Evolutionary conservation across 2,113 vertebrate species (phyloP), one percentile per base, ranked within the genome.

Genomic region (Sinocyclocheilus maitianheensis): DNA sequence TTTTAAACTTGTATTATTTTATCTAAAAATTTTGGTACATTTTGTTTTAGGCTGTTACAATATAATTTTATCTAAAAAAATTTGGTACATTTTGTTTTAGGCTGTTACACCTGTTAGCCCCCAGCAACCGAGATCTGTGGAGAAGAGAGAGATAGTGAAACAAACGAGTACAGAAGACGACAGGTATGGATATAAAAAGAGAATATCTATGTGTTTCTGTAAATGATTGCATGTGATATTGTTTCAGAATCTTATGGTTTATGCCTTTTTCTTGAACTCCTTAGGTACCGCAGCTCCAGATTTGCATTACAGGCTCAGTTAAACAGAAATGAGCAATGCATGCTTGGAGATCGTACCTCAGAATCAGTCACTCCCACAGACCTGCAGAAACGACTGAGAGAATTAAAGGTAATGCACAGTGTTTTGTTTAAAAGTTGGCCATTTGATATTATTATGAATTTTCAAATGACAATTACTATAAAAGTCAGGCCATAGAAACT

Each of bases 361-460:
- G 96, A 96, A 80, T 89, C 93, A 1, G 94, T 94, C 82, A 94
- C 92, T 51, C 93, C 95, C 53, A 93, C 94, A 88, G 96, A 94
- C 69, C 92, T 99, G 43, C 96, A 96, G 67, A 94, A 90, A 30
- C 94, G 96, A 22, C 90, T 97, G 46, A 89, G 92, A 86, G 96
- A 97, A 75, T 90, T 99, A 43, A 94, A 97, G 96, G 98, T 97
- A 84, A 5, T 12, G 1, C 55, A 60, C 40, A 22, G 3, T 18
- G 12, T 63, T 63, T 5, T n/a, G 4, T 37, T 79, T 60, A 60
- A 22, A 51, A 55, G 14, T 11, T 34, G 14, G 48, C 18, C 18
- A 78, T 30, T 58, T 55, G 8, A 78, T 58, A 55, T 58, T 2
- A 30, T 53, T 10, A 58, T 78, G 24, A 10, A 34, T 55, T 77